Conservation (phyloP, 1,140 invertebrate species). For the Sinonovacula constricta region DNA sequence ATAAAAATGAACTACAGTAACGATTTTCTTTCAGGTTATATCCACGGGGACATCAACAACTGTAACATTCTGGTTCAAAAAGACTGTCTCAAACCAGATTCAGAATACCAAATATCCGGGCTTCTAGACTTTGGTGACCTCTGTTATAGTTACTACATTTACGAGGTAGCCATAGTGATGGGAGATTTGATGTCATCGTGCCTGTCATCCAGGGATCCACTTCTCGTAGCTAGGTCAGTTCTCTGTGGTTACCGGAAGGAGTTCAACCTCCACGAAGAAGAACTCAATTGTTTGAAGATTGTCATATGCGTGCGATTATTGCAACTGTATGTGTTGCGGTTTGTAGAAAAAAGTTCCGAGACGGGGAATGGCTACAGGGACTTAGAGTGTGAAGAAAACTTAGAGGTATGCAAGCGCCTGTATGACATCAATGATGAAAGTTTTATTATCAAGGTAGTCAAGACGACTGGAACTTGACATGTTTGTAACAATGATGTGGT, state of each 20-base stretch:
- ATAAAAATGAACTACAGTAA: no score
- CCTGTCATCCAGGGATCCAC: neutral
- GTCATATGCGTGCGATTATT: conserved; percentile 24
- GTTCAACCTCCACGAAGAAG: conserved; percentile 12
- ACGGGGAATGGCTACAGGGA: no score
- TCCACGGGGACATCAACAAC: conserved; percentile 43
- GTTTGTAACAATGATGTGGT: no score
- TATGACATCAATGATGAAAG: no score
- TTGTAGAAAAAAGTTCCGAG: no score
- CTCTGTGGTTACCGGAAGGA: neutral
- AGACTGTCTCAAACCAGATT: neutral
- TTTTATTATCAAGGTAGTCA: no score
- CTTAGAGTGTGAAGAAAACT: no score
- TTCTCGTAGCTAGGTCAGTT: conserved; percentile 9
- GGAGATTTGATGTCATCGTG: conserved; percentile 35
- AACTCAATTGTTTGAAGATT: conserved; percentile 5
- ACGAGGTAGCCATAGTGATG: conserved; percentile 28
- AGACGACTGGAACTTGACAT: no score
- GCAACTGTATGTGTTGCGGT: conserved; percentile 10
- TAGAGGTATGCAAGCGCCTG: no score
- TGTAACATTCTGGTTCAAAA: conserved; percentile 27
- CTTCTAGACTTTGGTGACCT: conserved; percentile 42
- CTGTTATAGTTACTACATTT: conserved; percentile 29
- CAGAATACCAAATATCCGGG: conserved; percentile 12
- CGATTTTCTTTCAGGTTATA: conserved; percentile 29